Evolutionary conservation across 2,888 invertebrate species (phyloP).

Genomic region (Harpagoxenus sublaevis): DNA sequence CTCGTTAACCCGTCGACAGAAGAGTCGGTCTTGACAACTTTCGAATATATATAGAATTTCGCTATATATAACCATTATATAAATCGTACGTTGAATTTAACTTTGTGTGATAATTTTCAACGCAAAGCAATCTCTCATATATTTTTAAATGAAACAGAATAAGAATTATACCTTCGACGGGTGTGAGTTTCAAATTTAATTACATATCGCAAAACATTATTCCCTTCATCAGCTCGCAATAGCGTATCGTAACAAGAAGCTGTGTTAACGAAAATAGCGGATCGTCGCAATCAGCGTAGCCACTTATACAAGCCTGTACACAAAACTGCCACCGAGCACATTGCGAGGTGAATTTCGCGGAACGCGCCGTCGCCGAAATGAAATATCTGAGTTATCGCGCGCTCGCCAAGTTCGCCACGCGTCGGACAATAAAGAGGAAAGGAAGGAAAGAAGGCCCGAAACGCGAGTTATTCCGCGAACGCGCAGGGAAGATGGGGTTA

Average conservation of each 20-base stretch:
- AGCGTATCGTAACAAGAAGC: not conserved
- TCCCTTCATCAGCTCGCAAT: not conserved
- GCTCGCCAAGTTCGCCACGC: slow-evolving; percentile 38
- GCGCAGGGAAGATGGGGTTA: slow-evolving; percentile 31
- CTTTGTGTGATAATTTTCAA: not conserved
- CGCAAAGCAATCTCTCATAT: not conserved
- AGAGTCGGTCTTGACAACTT: slow-evolving; percentile 10
- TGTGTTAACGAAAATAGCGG: slow-evolving; percentile 26
- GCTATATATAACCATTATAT: not conserved
- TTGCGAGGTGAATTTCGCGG: slow-evolving; percentile 45
- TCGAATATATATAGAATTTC: slow-evolving; percentile 15
- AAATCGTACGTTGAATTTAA: not conserved
- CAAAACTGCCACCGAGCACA: slow-evolving; percentile 45
- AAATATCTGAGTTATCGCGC: slow-evolving; percentile 42
- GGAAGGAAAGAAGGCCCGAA: slow-evolving; percentile 22
- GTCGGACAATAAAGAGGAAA: slow-evolving; percentile 23
- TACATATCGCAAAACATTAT: slow-evolving; percentile 4
- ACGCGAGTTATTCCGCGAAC: slow-evolving; percentile 5
- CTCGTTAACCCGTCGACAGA: slow-evolving; percentile 32
- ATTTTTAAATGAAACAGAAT: not conserved
- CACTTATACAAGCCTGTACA: not conserved
- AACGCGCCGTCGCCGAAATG: slow-evolving; percentile 51
- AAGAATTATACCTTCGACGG: not conserved
- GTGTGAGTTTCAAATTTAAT: not conserved
- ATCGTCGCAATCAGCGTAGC: not conserved